These are phyloP conservation scores for Caenorhabditis becei DNA, from an alignment of 2,888 invertebrate species.

Conservation along the genomic window DNA sequence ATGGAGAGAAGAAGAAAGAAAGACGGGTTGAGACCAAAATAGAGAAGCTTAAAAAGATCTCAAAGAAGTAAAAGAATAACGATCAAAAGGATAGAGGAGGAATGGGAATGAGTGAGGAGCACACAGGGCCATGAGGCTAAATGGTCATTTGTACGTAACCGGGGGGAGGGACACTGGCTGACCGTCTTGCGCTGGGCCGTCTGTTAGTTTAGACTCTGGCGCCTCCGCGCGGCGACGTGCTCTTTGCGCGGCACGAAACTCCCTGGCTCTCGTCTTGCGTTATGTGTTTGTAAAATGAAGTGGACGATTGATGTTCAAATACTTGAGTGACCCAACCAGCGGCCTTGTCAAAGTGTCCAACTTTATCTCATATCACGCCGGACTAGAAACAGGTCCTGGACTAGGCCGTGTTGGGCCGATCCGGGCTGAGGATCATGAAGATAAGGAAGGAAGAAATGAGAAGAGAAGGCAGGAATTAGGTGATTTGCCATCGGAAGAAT, in stretches of 20 bases:
- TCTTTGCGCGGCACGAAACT: constrained; percentile 58
- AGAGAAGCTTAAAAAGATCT: no score
- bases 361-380: constrained; percentile 41
- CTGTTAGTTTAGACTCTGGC: constrained; percentile 57
- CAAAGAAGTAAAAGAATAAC: neutral
- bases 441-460: neutral
- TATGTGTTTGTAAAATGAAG: constrained; percentile 63
- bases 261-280: constrained; percentile 22
- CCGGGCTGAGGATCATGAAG: no score
- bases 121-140: constrained; percentile 21
- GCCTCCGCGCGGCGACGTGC: constrained; percentile 56
- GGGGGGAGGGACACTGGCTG: constrained; percentile 35
- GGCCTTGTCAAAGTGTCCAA: constrained; percentile 60
- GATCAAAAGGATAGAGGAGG: constrained; percentile 1
- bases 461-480: neutral
- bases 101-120: constrained; percentile 27
- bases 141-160: constrained; percentile 51
- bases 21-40: no score
- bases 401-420: no score
- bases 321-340: constrained; percentile 51
- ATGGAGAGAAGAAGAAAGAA: neutral
- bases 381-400: constrained; percentile 18
- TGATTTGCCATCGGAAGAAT: constrained; percentile 31
- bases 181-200: constrained; percentile 31
- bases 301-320: constrained; percentile 63